phyloP scores from a whole-genome alignment of 2,797 vertebrate species.

The Pachyuromys duprasi region DNA sequence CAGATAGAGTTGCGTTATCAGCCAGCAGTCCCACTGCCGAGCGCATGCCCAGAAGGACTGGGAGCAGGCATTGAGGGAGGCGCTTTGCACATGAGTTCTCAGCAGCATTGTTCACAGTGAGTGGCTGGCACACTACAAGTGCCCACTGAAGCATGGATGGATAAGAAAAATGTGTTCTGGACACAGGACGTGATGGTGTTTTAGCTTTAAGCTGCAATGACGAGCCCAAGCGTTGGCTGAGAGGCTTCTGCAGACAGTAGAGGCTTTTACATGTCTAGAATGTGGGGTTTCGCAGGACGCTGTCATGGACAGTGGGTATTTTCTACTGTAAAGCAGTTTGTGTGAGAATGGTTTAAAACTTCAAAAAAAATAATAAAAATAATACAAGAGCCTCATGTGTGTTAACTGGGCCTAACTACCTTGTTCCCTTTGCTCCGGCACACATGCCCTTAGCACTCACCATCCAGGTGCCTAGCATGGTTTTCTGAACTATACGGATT shows the following conservation, averaged over 20 bases:
- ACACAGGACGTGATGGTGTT: accelerated
- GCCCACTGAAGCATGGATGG: neutral
- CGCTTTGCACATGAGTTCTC: neutral
- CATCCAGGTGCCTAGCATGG: accelerated
- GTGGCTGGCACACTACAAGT: no score
- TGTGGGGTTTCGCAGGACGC: neutral
- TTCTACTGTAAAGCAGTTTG: neutral
- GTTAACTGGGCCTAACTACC: neutral
- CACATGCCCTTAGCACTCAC: no score
- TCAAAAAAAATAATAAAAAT: neutral
- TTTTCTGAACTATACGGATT: neutral
- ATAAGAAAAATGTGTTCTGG: neutral
- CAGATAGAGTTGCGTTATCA: neutral
- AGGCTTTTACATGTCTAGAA: accelerated
- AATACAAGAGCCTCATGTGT: neutral
- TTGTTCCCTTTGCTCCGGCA: neutral
- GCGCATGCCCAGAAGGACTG: neutral
- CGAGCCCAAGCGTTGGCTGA: neutral
- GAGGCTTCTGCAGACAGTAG: neutral
- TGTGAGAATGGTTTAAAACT: neutral
- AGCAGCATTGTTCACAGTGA: neutral
- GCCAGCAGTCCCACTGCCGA: neutral
- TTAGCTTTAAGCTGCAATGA: neutral
- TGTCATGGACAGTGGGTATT: neutral
- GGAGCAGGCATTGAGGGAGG: neutral